A percentile compares a stretch with the other conserved stretches of the same genome.
phyloP scores from a whole-genome alignment of 2,888 invertebrate species.

The Escarpia spicata region DNA sequence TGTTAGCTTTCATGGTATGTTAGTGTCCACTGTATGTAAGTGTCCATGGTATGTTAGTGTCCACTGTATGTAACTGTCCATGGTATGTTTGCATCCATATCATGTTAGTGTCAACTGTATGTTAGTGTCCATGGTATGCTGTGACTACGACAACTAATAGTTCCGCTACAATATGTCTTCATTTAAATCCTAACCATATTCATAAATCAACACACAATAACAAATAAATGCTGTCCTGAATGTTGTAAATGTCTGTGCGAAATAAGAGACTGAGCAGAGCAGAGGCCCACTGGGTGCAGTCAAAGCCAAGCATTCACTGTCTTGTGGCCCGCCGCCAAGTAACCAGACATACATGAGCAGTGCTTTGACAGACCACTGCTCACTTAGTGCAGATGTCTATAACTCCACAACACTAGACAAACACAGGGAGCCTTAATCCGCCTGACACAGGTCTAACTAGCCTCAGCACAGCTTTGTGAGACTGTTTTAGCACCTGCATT shows the following conservation, averaged over 20 bases:
- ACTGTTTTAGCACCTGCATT: neutral
- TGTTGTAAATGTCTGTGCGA: neutral
- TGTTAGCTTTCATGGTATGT: too few species aligned
- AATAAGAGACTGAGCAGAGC: neutral
- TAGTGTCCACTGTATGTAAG: too few species aligned
- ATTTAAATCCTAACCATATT: neutral
- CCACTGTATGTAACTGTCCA: too few species aligned
- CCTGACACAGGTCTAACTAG: neutral
- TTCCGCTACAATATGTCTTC: neutral
- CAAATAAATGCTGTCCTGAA: neutral
- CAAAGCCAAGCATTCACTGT: neutral
- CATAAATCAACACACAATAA: neutral
- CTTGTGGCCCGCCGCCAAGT: neutral
- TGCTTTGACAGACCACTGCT: neutral
- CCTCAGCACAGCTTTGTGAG: neutral
- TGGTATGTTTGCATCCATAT: too few species aligned
- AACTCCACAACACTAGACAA: neutral
- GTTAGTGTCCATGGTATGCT: too few species aligned
- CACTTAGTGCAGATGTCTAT: neutral
- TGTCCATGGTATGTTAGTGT: too few species aligned
- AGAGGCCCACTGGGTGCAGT: neutral
- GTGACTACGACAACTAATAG: neutral
- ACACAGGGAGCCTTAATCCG: neutral
- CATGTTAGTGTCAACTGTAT: too few species aligned
- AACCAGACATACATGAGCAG: neutral